Percentiles rank a stretch among this genome's conserved stretches.
Conservation (phyloP, 1,140 invertebrate species). For the Eubasilissa regina region DNA sequence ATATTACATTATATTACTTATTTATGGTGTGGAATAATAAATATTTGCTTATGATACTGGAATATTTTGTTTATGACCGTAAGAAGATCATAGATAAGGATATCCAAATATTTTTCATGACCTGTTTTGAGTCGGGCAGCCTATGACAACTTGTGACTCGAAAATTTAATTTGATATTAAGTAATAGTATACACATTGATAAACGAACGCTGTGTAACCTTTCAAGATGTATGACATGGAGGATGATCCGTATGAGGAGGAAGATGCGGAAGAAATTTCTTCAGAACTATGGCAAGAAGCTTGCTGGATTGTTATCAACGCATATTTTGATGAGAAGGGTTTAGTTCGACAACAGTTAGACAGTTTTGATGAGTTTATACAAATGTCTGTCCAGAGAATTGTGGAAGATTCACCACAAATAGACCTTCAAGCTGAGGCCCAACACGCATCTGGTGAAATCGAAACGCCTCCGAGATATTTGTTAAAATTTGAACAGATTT, state of each 20-base stretch:
- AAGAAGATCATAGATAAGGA: no score
- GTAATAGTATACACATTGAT: no score
- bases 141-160: no score
- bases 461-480: constrained; percentile 93
- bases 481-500: constrained; percentile 99
- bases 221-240: constrained; percentile 69
- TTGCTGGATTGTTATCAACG: constrained; percentile 99
- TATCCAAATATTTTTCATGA: no score
- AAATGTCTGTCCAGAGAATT: constrained; percentile 99
- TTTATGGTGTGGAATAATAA: no score
- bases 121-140: no score
- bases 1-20: no score
- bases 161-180: no score
- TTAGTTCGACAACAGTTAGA: constrained; percentile 98
- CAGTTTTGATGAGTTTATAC: constrained; percentile 99
- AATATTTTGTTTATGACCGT: no score
- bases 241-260: constrained; percentile 81
- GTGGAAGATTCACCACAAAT: constrained; percentile 98
- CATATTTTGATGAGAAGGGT: constrained; percentile 99
- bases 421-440: constrained; percentile 97
- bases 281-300: constrained; percentile 98
- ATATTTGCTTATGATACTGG: no score
- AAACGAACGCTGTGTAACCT: no score
- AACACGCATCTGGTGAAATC: constrained; percentile 93
- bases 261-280: constrained; percentile 92